Base-by-base conservation (phyloP, 1,140 invertebrate genomes). In the Eupeodes corollae region DNA sequence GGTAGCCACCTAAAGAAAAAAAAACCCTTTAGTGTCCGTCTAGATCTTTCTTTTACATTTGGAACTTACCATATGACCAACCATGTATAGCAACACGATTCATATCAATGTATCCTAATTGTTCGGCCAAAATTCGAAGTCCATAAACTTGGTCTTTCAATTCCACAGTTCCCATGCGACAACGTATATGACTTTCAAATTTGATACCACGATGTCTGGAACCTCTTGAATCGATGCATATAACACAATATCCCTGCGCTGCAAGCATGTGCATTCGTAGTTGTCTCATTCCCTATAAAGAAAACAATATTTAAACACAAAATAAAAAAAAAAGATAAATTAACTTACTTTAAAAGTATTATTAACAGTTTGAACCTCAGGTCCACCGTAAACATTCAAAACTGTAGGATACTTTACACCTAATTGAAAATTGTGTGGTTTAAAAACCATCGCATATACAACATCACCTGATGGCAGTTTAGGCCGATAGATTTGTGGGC, bases 71-170 rank as follows among this genome's bases (percentile, higher is more conserved):
- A 67, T 99, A 99, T 40, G 94, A 98, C 95, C 95, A 99, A 6
- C 96, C 96, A 66, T 95, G 91, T 55, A 99, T 90, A 6, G 89
- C 95, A 1, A 99, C 82, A 46, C 95, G 77, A 52, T 79, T 79
- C 72, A 95, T 79, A 68, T 99, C 95, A 50, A 99, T 91, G 57
- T 83, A 96, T 33, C 82, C 82, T 10, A 84, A 80, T 51, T 81
- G 80, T 56, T 88, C 80, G 0, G 89, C 80, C n/a, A 98, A 70
- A 78, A 83, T 87, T 50, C 84, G 78, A 33, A 99, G 67, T 1
- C 96, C 91, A 74, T 98, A 92, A 1, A 98, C 89, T 75, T 98
- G 94, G 71, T 99, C 96, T 19, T 82, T 80, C 30, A 99, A 71
- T 70, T 99, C 96, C 8, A 98, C 91, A 33, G 86, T 90, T 6